A percentile compares a stretch with the other conserved stretches of the same genome.
phyloP scores from a whole-genome alignment of 2,797 vertebrate species.

The Nothura maculosa region DNA sequence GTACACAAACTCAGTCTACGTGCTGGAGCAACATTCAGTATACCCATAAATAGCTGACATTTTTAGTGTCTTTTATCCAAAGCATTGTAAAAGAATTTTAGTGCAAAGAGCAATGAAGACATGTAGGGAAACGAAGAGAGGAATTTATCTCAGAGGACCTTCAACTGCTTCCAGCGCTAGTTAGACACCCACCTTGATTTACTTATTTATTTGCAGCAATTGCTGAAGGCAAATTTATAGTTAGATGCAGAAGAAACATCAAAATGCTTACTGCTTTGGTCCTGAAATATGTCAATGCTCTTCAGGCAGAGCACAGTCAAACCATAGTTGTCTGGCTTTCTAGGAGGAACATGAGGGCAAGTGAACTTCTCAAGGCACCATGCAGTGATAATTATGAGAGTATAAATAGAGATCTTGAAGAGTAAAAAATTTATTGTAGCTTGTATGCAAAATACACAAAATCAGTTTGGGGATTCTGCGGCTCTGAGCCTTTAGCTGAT shows the following conservation, averaged over 20 bases:
- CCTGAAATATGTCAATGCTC: fast-evolving
- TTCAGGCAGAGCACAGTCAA: not conserved
- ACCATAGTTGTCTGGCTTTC: not conserved
- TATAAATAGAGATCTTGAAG: not conserved
- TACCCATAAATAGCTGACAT: too few relatives aligned
- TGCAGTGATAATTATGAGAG: not conserved
- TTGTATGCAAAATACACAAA: not conserved
- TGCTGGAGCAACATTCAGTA: not conserved
- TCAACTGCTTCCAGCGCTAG: not conserved
- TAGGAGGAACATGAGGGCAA: not conserved
- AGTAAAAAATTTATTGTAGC: not conserved
- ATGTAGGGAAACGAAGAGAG: not conserved
- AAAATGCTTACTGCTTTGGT: not conserved
- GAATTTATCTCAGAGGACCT: not conserved
- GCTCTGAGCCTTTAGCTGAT: not conserved
- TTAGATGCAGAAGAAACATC: not conserved
- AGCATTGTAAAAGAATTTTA: too few relatives aligned
- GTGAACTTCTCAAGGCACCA: not conserved
- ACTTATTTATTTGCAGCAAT: not conserved
- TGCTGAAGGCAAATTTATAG: fast-evolving
- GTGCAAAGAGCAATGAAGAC: not conserved
- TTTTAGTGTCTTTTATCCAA: not conserved
- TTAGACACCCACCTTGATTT: not conserved
- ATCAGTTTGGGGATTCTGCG: not conserved
- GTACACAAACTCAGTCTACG: not conserved